Evolutionary conservation across 2,888 invertebrate genomes (phyloP), one percentile per base, ranked within the genome.

Genomic region (Heliothis peltigera): DNA sequence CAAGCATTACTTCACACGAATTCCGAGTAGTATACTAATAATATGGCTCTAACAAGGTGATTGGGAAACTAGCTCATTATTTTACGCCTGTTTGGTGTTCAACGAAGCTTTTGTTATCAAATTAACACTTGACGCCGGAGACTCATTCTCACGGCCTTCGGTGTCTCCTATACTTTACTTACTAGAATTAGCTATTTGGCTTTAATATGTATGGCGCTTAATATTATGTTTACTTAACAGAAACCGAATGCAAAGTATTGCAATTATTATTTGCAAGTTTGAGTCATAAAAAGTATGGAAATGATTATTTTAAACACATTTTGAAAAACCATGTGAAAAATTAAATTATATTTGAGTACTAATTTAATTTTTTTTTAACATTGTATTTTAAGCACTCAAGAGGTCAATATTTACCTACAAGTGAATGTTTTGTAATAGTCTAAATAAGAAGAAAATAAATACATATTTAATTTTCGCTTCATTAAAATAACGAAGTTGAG

Each of bases 61-160:
- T 90, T 83, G 88, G 82, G 84, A 87, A 91, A 89, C 86, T 87
- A 74, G 84, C 75, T 91, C 87, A 86, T 90, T 90, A 91, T 83
- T 87, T 79, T 77, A 83, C 75, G 71, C 69, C 74, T 74, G 70
- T 78, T 77, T 76, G 72, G 57, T 65, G 82, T 77, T 89, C 87
- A 91, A 81, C 64, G 68, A 64, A 61, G 78, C 90, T 84, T 28
- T 91, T 92, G 92, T 93, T 91, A 81, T 80, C 73, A 81, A 90
- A 91, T 92, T 92, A 92, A 76, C 92, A 87, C 86, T 72, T 86
- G 77, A 76, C 72, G 73, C 80, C 76, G 64, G 60, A 51, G 51
- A 39, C 63, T 35, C 32, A 12, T 83, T 80, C 75, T 79, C 76
- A 81, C 70, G 80, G 53, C 57, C 58, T 46, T 53, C 52, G 8